These are phyloP conservation scores for Helleia helle DNA, from an alignment of 2,888 invertebrate species.

Conservation along the genomic window DNA sequence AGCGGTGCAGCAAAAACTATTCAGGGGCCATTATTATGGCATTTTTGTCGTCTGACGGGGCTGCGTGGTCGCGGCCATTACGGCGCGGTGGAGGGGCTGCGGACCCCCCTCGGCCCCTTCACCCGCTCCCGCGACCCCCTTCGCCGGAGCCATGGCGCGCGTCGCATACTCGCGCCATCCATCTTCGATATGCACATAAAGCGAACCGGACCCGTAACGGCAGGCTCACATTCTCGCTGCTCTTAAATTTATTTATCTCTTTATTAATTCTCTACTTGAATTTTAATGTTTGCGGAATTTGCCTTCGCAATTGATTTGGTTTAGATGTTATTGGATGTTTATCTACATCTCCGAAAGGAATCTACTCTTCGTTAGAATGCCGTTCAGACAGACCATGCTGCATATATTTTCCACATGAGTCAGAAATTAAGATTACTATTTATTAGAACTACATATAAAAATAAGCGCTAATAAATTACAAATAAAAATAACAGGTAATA, in stretches of 20 bases:
- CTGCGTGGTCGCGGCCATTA: conserved; percentile 67
- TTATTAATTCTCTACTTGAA: conserved; percentile 68
- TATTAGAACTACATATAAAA: too few relatives aligned
- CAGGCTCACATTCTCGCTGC: conserved; percentile 68
- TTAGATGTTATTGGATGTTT: conserved; percentile 4
- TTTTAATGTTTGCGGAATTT: conserved; percentile 48
- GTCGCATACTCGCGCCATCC: conserved; percentile 56
- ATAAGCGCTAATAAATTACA: too few relatives aligned
- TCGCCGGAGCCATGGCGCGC: conserved; percentile 27
- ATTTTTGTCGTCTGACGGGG: conserved; percentile 74
- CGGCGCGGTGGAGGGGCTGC: conserved; percentile 34
- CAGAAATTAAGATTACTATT: too few relatives aligned
- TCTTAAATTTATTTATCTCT: conserved; percentile 73
- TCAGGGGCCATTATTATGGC: conserved; percentile 72
- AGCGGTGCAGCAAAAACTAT: conserved; percentile 71
- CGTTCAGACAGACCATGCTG: too few relatives aligned
- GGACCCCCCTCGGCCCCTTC: conserved; percentile 24
- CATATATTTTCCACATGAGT: too few relatives aligned
- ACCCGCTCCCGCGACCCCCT: conserved; percentile 31
- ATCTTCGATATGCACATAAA: conserved; percentile 73
- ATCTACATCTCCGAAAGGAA: not conserved
- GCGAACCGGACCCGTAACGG: conserved; percentile 67
- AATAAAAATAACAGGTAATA: too few relatives aligned
- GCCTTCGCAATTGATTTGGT: conserved; percentile 21
- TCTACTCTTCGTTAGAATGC: too few relatives aligned